Evolutionary conservation across 2,888 invertebrate genomes (phyloP).

Genomic region (Cantharis rustica): DNA sequence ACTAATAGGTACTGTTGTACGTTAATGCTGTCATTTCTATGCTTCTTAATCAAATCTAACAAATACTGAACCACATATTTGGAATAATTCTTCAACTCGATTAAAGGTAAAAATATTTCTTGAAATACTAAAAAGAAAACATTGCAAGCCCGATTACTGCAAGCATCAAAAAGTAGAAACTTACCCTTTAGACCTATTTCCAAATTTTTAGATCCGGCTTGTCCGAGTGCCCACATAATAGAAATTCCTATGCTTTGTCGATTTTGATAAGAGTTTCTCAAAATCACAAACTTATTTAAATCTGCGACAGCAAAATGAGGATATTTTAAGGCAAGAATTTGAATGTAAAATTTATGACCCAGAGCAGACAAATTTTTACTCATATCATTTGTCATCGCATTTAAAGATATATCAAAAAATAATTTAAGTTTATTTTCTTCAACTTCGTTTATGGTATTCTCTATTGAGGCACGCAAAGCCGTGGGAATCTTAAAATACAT

Average conservation of each 20-base stretch:
- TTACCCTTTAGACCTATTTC: constrained; percentile 70
- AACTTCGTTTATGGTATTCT: constrained; percentile 62
- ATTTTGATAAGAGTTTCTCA: constrained; percentile 78
- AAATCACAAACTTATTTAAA: constrained; percentile 65
- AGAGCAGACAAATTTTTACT: constrained; percentile 68
- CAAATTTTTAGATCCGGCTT: constrained; percentile 69
- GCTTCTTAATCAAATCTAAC: constrained; percentile 53
- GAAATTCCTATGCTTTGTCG: constrained; percentile 73
- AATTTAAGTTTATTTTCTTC: constrained; percentile 67
- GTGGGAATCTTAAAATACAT: constrained; percentile 44
- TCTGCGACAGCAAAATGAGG: constrained; percentile 67
- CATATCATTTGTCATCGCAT: constrained; percentile 74
- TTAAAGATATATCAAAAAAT: constrained; percentile 73
- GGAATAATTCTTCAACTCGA: constrained; percentile 73
- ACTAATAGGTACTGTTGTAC: constrained; percentile 65
- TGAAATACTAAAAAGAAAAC: constrained; percentile 67
- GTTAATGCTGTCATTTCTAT: constrained; percentile 38
- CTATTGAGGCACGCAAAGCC: constrained; percentile 53
- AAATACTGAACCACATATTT: constrained; percentile 69
- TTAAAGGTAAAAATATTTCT: constrained; percentile 72
- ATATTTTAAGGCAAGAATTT: constrained; percentile 68
- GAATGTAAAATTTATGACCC: constrained; percentile 74
- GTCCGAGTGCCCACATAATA: constrained; percentile 77
- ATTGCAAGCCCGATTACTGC: background rate
- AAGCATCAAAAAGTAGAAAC: background rate